Evolutionary conservation across 2,797 vertebrate species (phyloP).

Genomic region (Hydrocynus forskahlii): DNA sequence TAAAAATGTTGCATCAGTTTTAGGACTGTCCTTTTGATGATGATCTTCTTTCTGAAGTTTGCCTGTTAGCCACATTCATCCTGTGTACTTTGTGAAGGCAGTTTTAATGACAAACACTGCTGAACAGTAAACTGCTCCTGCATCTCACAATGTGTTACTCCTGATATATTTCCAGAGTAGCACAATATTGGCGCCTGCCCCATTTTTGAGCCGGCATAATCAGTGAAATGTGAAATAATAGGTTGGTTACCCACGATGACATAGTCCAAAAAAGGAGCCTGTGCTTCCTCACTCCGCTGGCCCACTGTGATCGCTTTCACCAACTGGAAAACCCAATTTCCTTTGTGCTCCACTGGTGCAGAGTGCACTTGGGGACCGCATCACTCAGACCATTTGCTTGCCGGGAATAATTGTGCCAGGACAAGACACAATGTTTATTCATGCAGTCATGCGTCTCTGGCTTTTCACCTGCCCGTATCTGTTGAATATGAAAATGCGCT

Average conservation of each 20-base stretch:
- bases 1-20: not conserved
- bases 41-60: not conserved
- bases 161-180: conserved; percentile 11
- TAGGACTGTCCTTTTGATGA: not conserved
- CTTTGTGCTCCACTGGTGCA: conserved; percentile 65
- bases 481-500: conserved; percentile 75
- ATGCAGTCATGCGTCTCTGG: conserved; percentile 71
- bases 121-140: not conserved
- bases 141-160: not conserved
- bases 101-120: not conserved
- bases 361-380: conserved; percentile 69
- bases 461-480: conserved; percentile 74
- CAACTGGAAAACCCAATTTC: conserved; percentile 68
- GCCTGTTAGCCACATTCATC: too few species aligned
- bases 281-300: conserved; percentile 4
- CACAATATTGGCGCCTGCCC: not conserved
- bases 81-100: too few species aligned
- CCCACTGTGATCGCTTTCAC: conserved; percentile 61
- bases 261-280: conserved; percentile 4
- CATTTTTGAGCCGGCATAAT: conserved; percentile 10
- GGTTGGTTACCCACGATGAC: not conserved
- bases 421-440: conserved; percentile 80
- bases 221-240: conserved; percentile 29
- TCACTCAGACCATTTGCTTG: conserved; percentile 76
- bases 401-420: conserved; percentile 76